Percentiles rank a stretch among this genome's conserved stretches.
Conservation (phyloP, 2,113 vertebrate species). For the Phylloscopus trochiloides region DNA sequence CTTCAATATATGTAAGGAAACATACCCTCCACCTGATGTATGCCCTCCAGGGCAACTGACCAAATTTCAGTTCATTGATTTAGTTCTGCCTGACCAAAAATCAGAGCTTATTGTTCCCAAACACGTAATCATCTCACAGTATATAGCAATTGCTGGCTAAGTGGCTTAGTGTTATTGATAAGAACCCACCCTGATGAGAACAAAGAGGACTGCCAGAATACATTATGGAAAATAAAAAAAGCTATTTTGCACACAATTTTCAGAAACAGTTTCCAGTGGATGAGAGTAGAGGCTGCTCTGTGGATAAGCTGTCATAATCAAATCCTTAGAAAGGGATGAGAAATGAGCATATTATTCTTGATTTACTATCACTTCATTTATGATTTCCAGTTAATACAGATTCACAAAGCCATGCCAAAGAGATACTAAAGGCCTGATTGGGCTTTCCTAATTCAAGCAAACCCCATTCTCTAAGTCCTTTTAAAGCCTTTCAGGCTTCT, state of each 20-base stretch:
- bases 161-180: conserved; percentile 47
- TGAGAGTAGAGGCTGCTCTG: background rate
- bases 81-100: conserved; percentile 74
- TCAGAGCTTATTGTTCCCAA: conserved; percentile 71
- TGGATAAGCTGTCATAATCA: background rate
- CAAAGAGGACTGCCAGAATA: conserved; percentile 41
- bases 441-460: conserved; percentile 29
- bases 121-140: conserved; percentile 61
- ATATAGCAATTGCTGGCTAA: conserved; percentile 53
- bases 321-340: conserved; percentile 25
- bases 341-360: conserved; percentile 14
- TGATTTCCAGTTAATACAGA: conserved; percentile 19
- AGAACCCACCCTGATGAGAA: conserved; percentile 62
- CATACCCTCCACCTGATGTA: conserved; percentile 13
- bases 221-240: conserved; percentile 51
- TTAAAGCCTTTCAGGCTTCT: conserved; percentile 29
- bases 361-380: conserved; percentile 43
- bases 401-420: background rate
- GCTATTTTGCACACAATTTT: conserved; percentile 36
- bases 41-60: conserved; percentile 42
- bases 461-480: background rate
- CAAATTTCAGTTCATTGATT: conserved; percentile 62
- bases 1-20: conserved; percentile 6
- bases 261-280: background rate
- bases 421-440: conserved; percentile 31